Evolutionary conservation across 2,888 invertebrate genomes (phyloP), one percentile per base, ranked within the genome.

Genomic region (Argynnis bischoffii): DNA sequence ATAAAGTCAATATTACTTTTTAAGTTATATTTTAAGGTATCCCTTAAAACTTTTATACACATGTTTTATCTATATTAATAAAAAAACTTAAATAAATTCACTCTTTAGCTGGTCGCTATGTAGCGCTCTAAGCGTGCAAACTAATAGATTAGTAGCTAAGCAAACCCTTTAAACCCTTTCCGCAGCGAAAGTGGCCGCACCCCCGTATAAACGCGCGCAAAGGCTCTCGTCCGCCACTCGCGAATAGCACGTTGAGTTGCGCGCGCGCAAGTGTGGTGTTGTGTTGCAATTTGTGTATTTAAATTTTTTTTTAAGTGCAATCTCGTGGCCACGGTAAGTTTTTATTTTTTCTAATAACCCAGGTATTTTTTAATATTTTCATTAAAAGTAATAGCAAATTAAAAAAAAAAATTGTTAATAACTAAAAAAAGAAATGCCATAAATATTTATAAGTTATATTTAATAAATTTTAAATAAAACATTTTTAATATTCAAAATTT

Each of bases 121-220:
- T 41, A 41, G 35, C 35, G 35, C 35, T 11, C 35, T 5, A n/a
- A 48, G 6, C 14, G 26, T n/a, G 47, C 5, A 26, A 16, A n/a
- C 11, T 35, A 59, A 4, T n/a, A 35, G 21, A 55, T 26, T 55
- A 41, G 8, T 16, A 55, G 55, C 48, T 48, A 18, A 31, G 48
- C 18, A 60, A 60, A 59, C 66, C 66, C 59, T 66, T 66, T 31
- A 69, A 67, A 69, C 72, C 73, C 75, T 77, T 63, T 66, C 73
- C 70, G 76, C 79, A 83, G 89, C 90, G 92, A 92, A 92, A 92
- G 92, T 90, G 81, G 81, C 81, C 83, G 82, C 82, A 81, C 79
- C 84, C 81, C 74, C 76, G 91, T 92, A 92, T 87, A 92, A 90
- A 84, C 90, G 78, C 73, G 78, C 72, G 85, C 83, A 63, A 69